Conservation (phyloP, 2,113 vertebrate species). For the Hippocampus mohnikei region DNA sequence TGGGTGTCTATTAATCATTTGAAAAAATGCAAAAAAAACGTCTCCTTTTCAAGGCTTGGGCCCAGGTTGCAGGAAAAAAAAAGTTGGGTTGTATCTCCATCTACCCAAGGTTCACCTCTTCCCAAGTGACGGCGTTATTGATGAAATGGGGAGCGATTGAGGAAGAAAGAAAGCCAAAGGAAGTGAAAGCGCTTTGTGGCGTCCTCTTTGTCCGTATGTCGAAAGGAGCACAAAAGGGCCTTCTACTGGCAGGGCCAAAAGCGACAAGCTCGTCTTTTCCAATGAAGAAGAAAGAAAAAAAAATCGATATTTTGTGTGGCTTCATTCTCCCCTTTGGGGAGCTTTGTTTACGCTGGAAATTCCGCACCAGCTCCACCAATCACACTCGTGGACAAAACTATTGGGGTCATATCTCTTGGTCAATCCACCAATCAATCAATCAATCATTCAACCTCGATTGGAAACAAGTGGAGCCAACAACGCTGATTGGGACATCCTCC, state of each 20-base stretch:
- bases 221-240: constrained; percentile 45
- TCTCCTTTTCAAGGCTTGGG: not conserved
- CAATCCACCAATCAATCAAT: not conserved
- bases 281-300: constrained; percentile 4
- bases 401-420: not conserved
- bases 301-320: constrained; percentile 53
- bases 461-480: not conserved
- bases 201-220: constrained; percentile 44
- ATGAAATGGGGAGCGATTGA: constrained; percentile 33
- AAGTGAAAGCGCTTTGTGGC: constrained; percentile 29
- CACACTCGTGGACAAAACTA: not conserved
- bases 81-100: constrained; percentile 13
- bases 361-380: not conserved
- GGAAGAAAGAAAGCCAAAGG: not conserved
- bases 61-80: not conserved
- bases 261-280: constrained; percentile 53
- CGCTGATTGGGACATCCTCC: not conserved
- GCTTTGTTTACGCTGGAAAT: constrained; percentile 29
- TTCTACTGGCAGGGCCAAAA: constrained; percentile 28
- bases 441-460: not conserved
- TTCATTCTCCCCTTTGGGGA: constrained; percentile 43
- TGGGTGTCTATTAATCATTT: not conserved
- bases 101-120: not conserved
- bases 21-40: not conserved
- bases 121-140: constrained; percentile 24